These are phyloP conservation scores for Rhynchonycteris naso DNA, from an alignment of 2,797 vertebrate genomes.

Conservation along the genomic window DNA sequence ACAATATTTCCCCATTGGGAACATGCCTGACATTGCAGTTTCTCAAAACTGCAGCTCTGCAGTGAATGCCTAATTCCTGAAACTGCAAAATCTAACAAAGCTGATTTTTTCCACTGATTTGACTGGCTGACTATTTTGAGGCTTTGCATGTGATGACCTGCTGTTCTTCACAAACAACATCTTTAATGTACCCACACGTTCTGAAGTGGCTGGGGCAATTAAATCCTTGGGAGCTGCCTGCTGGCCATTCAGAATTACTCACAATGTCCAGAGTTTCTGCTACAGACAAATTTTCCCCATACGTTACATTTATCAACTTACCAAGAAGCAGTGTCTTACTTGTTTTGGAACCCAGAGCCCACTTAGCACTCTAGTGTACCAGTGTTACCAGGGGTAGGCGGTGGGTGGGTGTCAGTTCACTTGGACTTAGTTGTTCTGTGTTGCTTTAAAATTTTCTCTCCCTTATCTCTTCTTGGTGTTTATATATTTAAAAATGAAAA, in stretches of 20 bases:
- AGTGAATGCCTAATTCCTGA: conserved; percentile 81
- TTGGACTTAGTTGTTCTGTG: background rate
- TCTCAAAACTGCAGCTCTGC: conserved; percentile 81
- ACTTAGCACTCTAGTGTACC: background rate
- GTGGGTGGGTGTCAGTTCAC: background rate
- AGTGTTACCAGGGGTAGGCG: background rate
- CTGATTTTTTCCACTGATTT: conserved; percentile 80
- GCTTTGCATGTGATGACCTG: conserved; percentile 76
- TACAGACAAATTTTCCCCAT: background rate
- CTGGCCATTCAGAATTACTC: background rate
- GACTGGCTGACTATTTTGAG: conserved; percentile 80
- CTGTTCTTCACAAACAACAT: conserved; percentile 68
- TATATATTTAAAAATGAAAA: conserved; percentile 7
- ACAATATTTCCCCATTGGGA: conserved; percentile 82
- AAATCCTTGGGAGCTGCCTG: conserved; percentile 40
- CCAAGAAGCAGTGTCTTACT: background rate
- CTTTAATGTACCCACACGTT: conserved; percentile 60
- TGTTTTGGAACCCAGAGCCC: conserved; percentile 44
- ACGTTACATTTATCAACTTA: background rate
- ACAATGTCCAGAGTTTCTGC: conserved; percentile 21
- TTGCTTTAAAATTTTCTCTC: background rate
- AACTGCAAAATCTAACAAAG: conserved; percentile 82
- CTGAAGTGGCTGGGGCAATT: conserved; percentile 63
- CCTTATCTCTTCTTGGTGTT: background rate
- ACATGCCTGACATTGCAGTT: conserved; percentile 81